Percentiles rank a stretch among this genome's conserved stretches.
Conservation (phyloP, 2,113 vertebrate species). For the Menura novaehollandiae region DNA sequence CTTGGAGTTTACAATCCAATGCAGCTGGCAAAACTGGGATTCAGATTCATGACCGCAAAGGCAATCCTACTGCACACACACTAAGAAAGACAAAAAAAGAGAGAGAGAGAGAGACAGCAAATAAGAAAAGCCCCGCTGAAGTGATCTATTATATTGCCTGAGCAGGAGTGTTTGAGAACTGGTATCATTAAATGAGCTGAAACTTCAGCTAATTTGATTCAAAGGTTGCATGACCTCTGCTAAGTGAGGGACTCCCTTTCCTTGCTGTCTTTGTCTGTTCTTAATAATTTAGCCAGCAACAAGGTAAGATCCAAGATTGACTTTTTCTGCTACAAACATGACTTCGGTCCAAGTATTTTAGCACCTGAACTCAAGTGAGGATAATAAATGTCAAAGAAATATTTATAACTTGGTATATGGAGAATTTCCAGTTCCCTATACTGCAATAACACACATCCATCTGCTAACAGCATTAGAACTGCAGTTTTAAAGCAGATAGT, state of each 20-base stretch:
- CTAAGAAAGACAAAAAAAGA: not conserved
- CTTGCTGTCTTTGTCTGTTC: slow-evolving; percentile 66
- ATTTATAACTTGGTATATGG: slow-evolving; percentile 93
- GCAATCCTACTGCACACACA: slow-evolving; percentile 22
- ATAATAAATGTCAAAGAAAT: slow-evolving; percentile 92
- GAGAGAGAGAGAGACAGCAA: not conserved
- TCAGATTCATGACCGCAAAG: slow-evolving; percentile 60
- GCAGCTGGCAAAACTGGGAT: slow-evolving; percentile 65
- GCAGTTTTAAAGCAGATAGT: slow-evolving; percentile 49
- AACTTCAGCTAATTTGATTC: slow-evolving; percentile 72
- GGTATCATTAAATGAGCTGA: slow-evolving; percentile 54
- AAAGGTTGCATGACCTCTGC: slow-evolving; percentile 70
- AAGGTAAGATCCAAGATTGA: slow-evolving; percentile 64
- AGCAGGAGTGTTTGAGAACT: slow-evolving; percentile 46
- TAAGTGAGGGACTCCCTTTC: slow-evolving; percentile 67
- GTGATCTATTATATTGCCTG: slow-evolving; percentile 71
- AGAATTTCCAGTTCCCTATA: slow-evolving; percentile 90
- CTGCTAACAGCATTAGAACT: slow-evolving; percentile 89
- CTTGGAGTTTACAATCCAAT: slow-evolving; percentile 64
- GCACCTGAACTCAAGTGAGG: slow-evolving; percentile 91
- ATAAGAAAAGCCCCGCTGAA: slow-evolving; percentile 35
- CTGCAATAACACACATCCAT: slow-evolving; percentile 86
- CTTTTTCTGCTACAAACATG: slow-evolving; percentile 72
- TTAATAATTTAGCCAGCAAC: slow-evolving; percentile 71
- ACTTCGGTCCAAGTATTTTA: slow-evolving; percentile 87